Conservation (phyloP, 2,113 vertebrate genomes). For the Psammodynastes pulverulentus region DNA sequence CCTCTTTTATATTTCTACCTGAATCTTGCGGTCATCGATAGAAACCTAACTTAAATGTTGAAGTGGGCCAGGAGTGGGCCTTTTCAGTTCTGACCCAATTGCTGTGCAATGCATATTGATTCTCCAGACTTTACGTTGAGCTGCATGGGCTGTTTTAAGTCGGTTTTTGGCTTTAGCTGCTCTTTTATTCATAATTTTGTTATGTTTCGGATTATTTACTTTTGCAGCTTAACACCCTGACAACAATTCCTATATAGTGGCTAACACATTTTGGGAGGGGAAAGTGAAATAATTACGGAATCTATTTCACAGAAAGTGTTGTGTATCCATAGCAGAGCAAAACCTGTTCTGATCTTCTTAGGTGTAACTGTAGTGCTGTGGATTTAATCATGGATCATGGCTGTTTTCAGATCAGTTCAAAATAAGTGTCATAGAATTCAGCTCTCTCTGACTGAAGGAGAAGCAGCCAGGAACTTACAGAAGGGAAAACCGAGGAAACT, state of each 20-base stretch:
- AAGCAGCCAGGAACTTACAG: not conserved
- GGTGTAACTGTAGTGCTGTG: not conserved
- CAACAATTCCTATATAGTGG: not conserved
- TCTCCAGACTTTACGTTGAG: not conserved
- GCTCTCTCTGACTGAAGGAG: not conserved
- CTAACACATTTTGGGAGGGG: not conserved
- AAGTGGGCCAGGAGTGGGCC: not conserved
- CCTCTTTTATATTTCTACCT: not conserved
- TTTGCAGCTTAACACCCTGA: not conserved
- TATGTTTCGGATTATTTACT: not conserved
- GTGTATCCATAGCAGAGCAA: not conserved
- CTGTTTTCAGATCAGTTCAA: not conserved
- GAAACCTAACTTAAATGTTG: not conserved
- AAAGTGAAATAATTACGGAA: not conserved
- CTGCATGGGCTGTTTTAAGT: not conserved
- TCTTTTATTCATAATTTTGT: not conserved
- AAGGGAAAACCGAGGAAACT: not conserved
- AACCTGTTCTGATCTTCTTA: not conserved
- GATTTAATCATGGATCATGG: not conserved
- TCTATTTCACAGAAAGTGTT: not conserved
- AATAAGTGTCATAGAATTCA: not conserved
- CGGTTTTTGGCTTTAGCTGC: not conserved
- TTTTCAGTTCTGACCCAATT: not conserved
- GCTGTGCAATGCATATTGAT: not conserved
- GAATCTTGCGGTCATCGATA: not conserved